Base-by-base conservation (phyloP, 2,888 invertebrate species). In the Pseudococcus viburni region DNA sequence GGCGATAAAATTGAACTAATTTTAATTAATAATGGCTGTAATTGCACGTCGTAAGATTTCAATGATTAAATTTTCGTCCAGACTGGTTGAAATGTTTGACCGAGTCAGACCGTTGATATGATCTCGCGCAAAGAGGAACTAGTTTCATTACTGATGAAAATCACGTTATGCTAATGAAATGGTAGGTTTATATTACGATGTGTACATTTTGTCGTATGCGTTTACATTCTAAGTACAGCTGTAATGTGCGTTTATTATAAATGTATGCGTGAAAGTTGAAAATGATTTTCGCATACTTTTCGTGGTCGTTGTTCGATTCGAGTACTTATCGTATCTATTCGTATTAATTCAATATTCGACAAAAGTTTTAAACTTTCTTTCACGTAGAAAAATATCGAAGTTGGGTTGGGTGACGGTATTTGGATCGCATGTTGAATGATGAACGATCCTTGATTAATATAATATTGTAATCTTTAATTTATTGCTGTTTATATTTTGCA, bases 401-500 rank as follows among this genome's bases (percentile, higher is more conserved):
- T 39, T 77, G 77, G 39, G 77, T 77, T 77, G 77, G 77, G 39
- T 77, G 77, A 77, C 77, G 39, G 77, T 77, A 77, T 77, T 77
- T 39, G 39, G 80, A 83, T 83, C 46, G 80, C 80, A 83, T 83
- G 80, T 46, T 83, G 46, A 83, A 83, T 33, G 80, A 83, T 46
- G 46, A 46, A 83, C 46, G 80, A 22, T 46, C 80, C 19, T 83
- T 83, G 80, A 83, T 83, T 83, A 83, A 46, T 83, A 83, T 42
- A 83, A 83, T 83, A 83, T 83, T 83, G 80, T 83, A 83, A 83
- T 83, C 80, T 83, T 83, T 83, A 83, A 83, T 83, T 83, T 83
- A 83, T 83, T 46, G 19, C 80, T 83, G 42, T 83, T 83, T 83
- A 83, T 46, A 33, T 46, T 39, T 46, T 83, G 80, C 80, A 83